Conservation (phyloP, 2,888 invertebrate species). For the Tethea ocularis region DNA sequence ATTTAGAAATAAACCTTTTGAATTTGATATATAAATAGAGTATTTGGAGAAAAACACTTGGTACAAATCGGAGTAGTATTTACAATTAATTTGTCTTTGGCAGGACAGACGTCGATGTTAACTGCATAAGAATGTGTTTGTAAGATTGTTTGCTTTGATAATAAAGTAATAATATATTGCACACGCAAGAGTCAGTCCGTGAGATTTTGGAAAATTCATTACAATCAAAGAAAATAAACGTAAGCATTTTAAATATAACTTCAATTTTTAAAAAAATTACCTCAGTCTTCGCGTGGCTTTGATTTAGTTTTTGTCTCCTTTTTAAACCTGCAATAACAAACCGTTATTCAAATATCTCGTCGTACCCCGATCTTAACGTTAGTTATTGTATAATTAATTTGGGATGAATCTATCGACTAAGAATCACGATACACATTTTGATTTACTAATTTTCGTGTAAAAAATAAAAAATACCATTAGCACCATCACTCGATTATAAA, state of each 20-base stretch:
- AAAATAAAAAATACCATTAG: constrained; percentile 2
- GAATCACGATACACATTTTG: not conserved
- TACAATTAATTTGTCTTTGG: no score
- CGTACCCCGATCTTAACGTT: constrained; percentile 26
- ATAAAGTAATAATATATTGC: no score
- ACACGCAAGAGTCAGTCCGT: not conserved
- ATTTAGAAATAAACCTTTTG: no score
- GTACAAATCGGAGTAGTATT: no score
- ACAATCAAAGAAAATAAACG: not conserved
- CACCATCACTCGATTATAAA: constrained; percentile 8
- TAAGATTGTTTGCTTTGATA: no score
- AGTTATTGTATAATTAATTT: not conserved
- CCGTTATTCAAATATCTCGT: constrained; percentile 46
- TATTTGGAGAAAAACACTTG: no score
- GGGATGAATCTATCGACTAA: not conserved
- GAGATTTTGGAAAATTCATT: not conserved
- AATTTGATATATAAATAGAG: no score
- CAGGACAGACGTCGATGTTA: no score
- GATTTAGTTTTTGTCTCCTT: constrained; percentile 56
- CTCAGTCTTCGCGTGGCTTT: constrained; percentile 61
- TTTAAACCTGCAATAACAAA: constrained; percentile 77
- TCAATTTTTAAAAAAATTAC: not conserved
- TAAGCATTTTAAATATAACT: not conserved
- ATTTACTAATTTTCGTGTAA: not conserved
- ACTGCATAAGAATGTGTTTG: no score